These are phyloP conservation scores for Tortricodes alternella DNA, from an alignment of 2,888 invertebrate genomes.

Conservation along the genomic window DNA sequence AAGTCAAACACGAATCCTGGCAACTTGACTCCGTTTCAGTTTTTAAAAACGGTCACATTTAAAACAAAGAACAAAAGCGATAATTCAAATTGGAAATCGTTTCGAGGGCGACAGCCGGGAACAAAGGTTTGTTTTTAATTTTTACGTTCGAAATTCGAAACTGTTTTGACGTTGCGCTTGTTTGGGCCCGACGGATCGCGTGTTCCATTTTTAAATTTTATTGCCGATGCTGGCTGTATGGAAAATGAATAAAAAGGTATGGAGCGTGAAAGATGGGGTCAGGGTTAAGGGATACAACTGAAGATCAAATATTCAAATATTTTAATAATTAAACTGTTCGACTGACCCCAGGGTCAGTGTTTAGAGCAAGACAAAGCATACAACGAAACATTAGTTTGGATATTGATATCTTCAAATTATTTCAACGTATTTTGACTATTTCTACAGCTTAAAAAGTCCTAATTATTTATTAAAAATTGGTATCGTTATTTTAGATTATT, in stretches of 20 bases:
- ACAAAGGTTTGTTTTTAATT: slow-evolving; percentile 39
- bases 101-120: slow-evolving; percentile 26
- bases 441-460: too few species aligned
- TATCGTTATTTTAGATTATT: too few species aligned
- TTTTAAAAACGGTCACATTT: slow-evolving; percentile 34
- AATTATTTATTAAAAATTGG: too few species aligned
- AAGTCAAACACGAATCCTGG: slow-evolving; percentile 19
- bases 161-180: slow-evolving; percentile 40
- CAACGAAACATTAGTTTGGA: too few species aligned
- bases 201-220: slow-evolving; percentile 34
- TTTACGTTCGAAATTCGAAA: slow-evolving; percentile 40
- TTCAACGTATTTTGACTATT: too few species aligned
- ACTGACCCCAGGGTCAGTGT: background rate
- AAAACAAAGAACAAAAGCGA: slow-evolving; percentile 39
- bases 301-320: background rate
- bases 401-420: too few species aligned
- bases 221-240: slow-evolving; percentile 20
- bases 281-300: slow-evolving; percentile 10
- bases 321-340: too few species aligned
- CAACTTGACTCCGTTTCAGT: slow-evolving; percentile 29
- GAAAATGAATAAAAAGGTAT: slow-evolving; percentile 27
- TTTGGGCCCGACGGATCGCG: slow-evolving; percentile 34
- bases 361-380: too few species aligned
- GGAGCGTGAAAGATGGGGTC: slow-evolving; percentile 21
- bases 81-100: slow-evolving; percentile 38